Base-by-base conservation (phyloP, 2,113 vertebrate species). In the Antennarius striatus region DNA sequence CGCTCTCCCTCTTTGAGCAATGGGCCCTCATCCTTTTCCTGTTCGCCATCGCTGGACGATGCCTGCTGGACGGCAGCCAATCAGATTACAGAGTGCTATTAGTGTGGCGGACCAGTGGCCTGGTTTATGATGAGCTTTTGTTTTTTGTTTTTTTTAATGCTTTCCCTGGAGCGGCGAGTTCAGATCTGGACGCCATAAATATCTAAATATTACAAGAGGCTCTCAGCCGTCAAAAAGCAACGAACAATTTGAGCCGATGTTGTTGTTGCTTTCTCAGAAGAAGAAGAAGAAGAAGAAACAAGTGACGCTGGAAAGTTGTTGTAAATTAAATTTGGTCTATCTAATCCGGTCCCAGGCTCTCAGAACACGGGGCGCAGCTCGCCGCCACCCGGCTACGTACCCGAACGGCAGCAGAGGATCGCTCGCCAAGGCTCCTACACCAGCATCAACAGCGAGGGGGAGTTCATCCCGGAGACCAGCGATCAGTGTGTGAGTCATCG, bases 381-480 rank as follows among this genome's bases (percentile, higher is more conserved):
- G 0, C 97, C 97, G 5, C 97, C 97, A 9, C 97, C 97, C 15
- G 97, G 97, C 2, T 98, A 98, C 0, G 96, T 98, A 16, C 96
- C 96, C 0, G 97, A 98, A 88, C 88, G 94, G 32, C 97, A 98
- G 69, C 96, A 98, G 84, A 94, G 95, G 73, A 96, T 98, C 4
- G 97, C 96, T 48, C 94, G 96, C 17, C 97, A 98, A 86, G 96
- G 96, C 8, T 99, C 97, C 56, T 98, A 98, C 84, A 98, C 96
- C 86, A 98, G 96, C 92, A 96, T 98, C 67, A 95, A 98, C 73
- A 98, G 97, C 0, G 97, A 98, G 77, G 97, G 97, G 0, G 97
- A 98, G 80, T 98, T 98, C 91, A 98, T 98, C 85, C 97, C 97
- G 0, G 97, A 98, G 86, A 95, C 95, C 88, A 95, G 81, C 2